Conservation (phyloP, 2,113 vertebrate genomes). For the Pseudolaguvia tuberculata region DNA sequence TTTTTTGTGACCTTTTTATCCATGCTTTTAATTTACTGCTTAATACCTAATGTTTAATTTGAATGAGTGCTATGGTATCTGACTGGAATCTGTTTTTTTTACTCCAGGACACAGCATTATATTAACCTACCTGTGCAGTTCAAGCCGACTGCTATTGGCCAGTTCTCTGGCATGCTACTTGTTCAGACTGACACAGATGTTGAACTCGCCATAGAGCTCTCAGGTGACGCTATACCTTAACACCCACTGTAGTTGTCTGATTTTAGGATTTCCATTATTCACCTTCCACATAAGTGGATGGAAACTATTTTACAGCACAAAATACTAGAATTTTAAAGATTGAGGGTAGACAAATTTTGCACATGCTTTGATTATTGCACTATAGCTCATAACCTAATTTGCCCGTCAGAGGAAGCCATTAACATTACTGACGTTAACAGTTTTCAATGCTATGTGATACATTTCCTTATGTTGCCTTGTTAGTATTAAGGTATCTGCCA, state of each 20-base stretch:
- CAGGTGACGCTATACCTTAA: slow-evolving; percentile 74
- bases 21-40: neutral
- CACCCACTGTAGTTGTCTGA: neutral
- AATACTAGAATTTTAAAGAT: neutral
- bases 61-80: neutral
- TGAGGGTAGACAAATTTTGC: neutral
- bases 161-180: slow-evolving; percentile 72
- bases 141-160: slow-evolving; percentile 74
- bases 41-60: neutral
- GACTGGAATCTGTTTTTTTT: slow-evolving; percentile 1
- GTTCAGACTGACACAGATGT: slow-evolving; percentile 70
- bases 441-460: slow-evolving; percentile 2
- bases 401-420: neutral
- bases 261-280: neutral
- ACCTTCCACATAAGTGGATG: neutral
- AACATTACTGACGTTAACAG: slow-evolving; percentile 11
- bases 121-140: slow-evolving; percentile 93
- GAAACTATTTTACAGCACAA: neutral
- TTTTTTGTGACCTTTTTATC: neutral
- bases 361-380: slow-evolving; percentile 8
- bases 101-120: slow-evolving; percentile 81
- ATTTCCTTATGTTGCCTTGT: neutral
- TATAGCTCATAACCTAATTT: neutral
- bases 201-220: slow-evolving; percentile 74
- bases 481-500: neutral